Conservation (phyloP, 1,140 invertebrate genomes). For the Ylistrum balloti region DNA sequence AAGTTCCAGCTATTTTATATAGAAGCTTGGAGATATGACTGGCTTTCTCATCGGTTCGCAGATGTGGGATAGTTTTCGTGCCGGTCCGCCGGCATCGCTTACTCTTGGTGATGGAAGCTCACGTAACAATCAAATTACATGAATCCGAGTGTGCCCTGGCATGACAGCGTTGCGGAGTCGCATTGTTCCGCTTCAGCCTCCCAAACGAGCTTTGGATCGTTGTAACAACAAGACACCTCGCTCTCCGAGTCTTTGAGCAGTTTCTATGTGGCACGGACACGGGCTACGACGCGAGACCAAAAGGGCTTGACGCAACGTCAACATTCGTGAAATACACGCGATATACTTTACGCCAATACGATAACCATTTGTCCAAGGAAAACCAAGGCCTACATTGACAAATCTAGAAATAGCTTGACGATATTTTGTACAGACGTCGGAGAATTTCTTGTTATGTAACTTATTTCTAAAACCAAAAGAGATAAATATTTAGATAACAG, state of each 20-base stretch:
- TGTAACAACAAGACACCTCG: not conserved
- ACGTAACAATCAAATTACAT: conserved; percentile 40
- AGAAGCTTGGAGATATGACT: conserved; percentile 16
- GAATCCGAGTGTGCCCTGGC: conserved; percentile 30
- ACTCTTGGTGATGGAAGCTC: conserved; percentile 37
- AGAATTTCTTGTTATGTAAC: not conserved
- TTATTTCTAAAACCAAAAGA: not conserved
- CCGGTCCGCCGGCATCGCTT: conserved; percentile 28
- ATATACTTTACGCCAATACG: not conserved
- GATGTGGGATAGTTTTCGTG: conserved; percentile 37
- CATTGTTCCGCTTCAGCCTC: conserved; percentile 11
- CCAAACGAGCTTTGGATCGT: conserved; percentile 2
- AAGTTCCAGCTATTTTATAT: conserved; percentile 34
- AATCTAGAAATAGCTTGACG: not conserved
- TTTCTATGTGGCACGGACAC: not conserved
- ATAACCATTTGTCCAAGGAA: not conserved
- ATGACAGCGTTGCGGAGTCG: conserved; percentile 22
- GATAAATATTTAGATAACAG: not conserved
- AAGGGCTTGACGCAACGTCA: conserved; percentile 29
- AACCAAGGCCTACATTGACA: not conserved
- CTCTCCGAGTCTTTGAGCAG: conserved; percentile 11
- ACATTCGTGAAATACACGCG: conserved; percentile 27
- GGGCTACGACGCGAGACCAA: conserved; percentile 30
- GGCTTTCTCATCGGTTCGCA: conserved; percentile 24
- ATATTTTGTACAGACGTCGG: not conserved